Evolutionary conservation across 2,113 vertebrate species (phyloP).

Genomic region (Prochilodus magdalenae): DNA sequence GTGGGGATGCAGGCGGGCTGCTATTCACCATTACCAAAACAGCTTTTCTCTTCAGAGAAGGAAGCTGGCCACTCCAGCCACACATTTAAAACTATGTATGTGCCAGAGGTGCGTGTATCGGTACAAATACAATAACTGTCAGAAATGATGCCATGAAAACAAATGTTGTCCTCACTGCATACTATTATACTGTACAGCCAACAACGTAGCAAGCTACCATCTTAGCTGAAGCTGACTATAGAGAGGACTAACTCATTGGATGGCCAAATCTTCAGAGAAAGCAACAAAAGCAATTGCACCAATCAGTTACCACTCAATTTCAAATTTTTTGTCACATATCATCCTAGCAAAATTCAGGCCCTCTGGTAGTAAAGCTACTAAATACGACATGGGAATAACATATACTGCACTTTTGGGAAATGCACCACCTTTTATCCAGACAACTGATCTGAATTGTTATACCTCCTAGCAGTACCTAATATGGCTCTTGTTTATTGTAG

Average conservation of each 20-base stretch:
- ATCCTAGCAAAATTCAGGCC: not conserved
- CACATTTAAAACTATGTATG: too few species aligned
- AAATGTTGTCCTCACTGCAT: too few species aligned
- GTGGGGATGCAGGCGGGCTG: too few species aligned
- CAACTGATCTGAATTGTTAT: not conserved
- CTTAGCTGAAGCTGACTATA: not conserved
- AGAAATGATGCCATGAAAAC: too few species aligned
- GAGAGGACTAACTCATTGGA: not conserved
- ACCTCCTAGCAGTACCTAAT: not conserved
- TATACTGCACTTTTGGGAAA: slow-evolving; percentile 7
- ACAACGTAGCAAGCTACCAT: too few species aligned
- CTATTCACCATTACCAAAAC: too few species aligned
- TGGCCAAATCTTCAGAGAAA: not conserved
- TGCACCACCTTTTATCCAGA: slow-evolving; percentile 3
- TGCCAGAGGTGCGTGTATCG: too few species aligned
- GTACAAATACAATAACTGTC: too few species aligned
- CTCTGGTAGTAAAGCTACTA: not conserved
- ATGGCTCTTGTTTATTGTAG: not conserved
- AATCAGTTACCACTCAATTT: not conserved
- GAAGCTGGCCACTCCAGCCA: too few species aligned
- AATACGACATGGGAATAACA: not conserved
- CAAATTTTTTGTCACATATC: not conserved
- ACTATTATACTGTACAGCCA: too few species aligned
- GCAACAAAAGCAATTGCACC: not conserved
- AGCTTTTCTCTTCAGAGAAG: too few species aligned